Percentiles rank a stretch among this genome's conserved stretches.
Conservation (phyloP, 2,113 vertebrate genomes). For the Myiagra hebetior region DNA sequence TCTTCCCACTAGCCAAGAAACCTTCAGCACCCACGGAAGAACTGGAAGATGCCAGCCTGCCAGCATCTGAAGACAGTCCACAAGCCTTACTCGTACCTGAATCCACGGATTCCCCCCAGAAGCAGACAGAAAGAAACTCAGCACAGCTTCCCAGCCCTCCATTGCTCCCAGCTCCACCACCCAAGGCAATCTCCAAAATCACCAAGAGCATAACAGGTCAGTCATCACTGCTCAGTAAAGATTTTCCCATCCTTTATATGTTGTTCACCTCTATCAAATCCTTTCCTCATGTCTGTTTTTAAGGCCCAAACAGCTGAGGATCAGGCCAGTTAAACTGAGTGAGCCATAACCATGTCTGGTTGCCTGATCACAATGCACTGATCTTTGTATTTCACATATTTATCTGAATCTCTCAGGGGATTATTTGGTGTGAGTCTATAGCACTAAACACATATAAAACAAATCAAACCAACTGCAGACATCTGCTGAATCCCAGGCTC, state of each 20-base stretch:
- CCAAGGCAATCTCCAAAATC: constrained; percentile 72
- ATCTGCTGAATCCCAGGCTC: neutral
- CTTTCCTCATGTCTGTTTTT: neutral
- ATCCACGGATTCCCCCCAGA: constrained; percentile 65
- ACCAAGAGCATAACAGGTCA: constrained; percentile 71
- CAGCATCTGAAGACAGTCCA: constrained; percentile 63
- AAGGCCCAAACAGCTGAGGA: neutral
- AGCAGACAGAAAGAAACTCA: constrained; percentile 62
- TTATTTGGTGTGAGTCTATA: neutral
- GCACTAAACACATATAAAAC: neutral
- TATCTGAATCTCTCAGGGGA: neutral
- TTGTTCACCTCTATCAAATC: neutral
- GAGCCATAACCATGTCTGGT: neutral
- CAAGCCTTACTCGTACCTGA: constrained; percentile 77
- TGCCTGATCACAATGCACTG: neutral
- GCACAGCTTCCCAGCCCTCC: constrained; percentile 75
- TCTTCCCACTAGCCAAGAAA: constrained; percentile 67
- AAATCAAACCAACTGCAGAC: constrained; percentile 4
- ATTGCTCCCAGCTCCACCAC: constrained; percentile 68
- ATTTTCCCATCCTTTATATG: neutral
- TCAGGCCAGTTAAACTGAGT: neutral
- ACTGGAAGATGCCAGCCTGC: constrained; percentile 42
- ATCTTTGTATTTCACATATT: neutral
- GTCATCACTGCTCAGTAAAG: neutral
- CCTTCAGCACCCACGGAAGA: constrained; percentile 57